phyloP scores from a whole-genome alignment of 2,888 invertebrate genomes.

The Pegoplata infirma region DNA sequence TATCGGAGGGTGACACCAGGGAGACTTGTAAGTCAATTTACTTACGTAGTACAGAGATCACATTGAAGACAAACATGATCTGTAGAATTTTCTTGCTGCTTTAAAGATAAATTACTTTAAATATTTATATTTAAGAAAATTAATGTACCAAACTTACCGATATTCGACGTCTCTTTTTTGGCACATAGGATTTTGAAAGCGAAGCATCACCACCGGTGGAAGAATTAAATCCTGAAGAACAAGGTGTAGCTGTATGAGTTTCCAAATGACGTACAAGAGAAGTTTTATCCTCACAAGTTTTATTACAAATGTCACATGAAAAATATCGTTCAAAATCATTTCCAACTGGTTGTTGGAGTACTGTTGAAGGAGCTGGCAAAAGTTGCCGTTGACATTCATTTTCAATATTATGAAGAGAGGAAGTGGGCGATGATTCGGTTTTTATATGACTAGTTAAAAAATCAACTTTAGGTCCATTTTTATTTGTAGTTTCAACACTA shows the following conservation, averaged over 20 bases:
- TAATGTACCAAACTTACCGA: conserved; percentile 76
- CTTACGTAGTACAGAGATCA: conserved; percentile 86
- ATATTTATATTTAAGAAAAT: not conserved
- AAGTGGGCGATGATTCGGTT: conserved; percentile 50
- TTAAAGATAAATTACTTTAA: conserved; percentile 50
- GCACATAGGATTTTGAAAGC: conserved; percentile 71
- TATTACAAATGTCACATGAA: conserved; percentile 89
- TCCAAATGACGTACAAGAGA: conserved; percentile 92
- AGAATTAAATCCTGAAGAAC: conserved; percentile 56
- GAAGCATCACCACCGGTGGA: conserved; percentile 55
- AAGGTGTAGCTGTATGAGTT: conserved; percentile 81
- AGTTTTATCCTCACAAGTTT: conserved; percentile 88
- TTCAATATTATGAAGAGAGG: conserved; percentile 68
- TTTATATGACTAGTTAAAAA: conserved; percentile 65
- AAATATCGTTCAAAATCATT: conserved; percentile 79
- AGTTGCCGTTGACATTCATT: conserved; percentile 80
- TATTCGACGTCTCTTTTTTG: conserved; percentile 79
- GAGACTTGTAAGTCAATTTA: conserved; percentile 51
- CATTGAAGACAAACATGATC: conserved; percentile 87
- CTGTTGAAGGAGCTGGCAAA: conserved; percentile 78
- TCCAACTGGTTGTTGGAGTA: conserved; percentile 67
- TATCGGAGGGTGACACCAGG: too few species aligned
- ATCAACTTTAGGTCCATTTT: conserved; percentile 42
- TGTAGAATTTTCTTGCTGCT: conserved; percentile 80
- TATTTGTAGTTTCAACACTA: conserved; percentile 36